Conservation (phyloP, 2,888 invertebrate genomes). For the Dioctria rufipes region DNA sequence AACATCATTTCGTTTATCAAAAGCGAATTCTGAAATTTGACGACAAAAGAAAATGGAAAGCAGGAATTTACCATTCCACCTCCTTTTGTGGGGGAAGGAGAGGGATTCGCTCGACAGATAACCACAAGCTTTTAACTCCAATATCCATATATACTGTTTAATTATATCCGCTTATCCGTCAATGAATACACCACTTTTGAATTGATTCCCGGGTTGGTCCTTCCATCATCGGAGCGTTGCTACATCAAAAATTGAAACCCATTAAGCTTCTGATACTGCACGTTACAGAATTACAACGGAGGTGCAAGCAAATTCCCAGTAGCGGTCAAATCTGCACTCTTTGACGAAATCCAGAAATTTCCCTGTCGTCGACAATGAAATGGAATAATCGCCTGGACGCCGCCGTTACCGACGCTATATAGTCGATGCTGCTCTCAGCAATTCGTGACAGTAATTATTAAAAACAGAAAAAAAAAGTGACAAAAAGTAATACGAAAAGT, state of each 20-base stretch:
- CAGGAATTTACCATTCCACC: constrained; percentile 10
- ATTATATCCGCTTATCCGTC: constrained; percentile 44
- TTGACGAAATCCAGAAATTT: constrained; percentile 27
- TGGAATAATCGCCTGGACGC: no score
- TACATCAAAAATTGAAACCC: constrained; percentile 46
- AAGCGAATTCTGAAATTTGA: no score
- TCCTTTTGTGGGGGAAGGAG: no score
- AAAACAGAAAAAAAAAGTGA: not conserved
- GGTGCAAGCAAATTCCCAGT: not conserved
- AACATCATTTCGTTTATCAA: not conserved
- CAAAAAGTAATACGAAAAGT: constrained; percentile 17
- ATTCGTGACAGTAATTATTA: constrained; percentile 27
- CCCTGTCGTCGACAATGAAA: constrained; percentile 12
- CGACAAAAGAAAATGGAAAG: constrained; percentile 6
- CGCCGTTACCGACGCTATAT: no score
- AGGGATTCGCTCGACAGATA: not conserved
- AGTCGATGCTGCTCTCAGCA: not conserved
- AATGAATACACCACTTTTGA: constrained; percentile 32
- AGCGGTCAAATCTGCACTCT: constrained; percentile 4
- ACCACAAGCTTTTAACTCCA: constrained; percentile 43
- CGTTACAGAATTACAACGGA: constrained; percentile 13
- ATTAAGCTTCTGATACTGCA: constrained; percentile 21
- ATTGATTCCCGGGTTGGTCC: constrained; percentile 38
- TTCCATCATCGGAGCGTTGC: not conserved
- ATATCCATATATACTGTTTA: constrained; percentile 37